These are phyloP conservation scores for Siderastrea radians DNA, from an alignment of 92 coral and sea anemone species.

Conservation along the genomic window DNA sequence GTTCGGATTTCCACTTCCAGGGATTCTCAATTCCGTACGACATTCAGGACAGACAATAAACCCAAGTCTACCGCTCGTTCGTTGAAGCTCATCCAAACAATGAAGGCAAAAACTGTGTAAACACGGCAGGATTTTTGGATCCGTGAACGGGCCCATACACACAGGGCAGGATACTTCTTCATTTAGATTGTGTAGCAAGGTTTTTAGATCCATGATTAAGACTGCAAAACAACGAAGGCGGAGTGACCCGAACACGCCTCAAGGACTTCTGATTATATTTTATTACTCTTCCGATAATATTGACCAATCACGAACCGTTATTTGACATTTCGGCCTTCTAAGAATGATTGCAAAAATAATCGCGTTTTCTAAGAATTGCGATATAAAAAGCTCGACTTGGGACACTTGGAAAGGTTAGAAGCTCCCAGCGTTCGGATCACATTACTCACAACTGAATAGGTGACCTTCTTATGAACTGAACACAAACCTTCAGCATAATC, in stretches of 20 bases:
- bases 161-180: slow-evolving; percentile 12
- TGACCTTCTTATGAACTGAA: too few species aligned
- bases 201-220: not conserved
- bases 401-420: too few species aligned
- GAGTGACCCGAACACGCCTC: too few species aligned
- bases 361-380: not conserved
- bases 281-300: not conserved
- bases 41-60: slow-evolving; percentile 1
- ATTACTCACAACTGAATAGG: too few species aligned
- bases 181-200: not conserved
- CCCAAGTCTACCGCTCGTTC: not conserved
- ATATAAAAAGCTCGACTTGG: not conserved
- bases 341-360: not conserved
- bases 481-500: too few species aligned
- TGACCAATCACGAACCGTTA: not conserved
- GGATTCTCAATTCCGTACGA: not conserved
- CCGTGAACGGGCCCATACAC: slow-evolving; percentile 8
- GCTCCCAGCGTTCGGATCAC: too few species aligned
- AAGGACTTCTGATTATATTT: too few species aligned
- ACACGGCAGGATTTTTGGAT: not conserved
- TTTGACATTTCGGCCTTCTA: not conserved
- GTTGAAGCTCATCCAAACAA: not conserved
- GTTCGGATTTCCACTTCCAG: not conserved
- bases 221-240: not conserved
- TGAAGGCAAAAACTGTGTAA: not conserved